Base-by-base conservation (phyloP, 2,888 invertebrate species). In the Venustoraphidia nigricollis region DNA sequence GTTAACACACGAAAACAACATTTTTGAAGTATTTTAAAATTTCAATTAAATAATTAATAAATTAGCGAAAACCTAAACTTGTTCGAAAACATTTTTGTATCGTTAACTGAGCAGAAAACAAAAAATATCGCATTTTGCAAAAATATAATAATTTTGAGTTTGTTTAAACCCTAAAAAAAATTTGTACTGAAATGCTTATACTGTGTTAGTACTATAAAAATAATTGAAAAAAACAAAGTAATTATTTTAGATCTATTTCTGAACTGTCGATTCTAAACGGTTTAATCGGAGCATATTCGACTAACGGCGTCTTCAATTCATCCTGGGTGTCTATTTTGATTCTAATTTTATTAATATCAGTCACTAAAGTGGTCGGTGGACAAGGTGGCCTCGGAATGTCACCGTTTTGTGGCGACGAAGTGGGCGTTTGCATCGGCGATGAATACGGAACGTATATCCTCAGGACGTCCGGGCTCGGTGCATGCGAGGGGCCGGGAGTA, bases 401-500 rank as follows among this genome's bases (percentile, higher is more conserved):
- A 58, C 75, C 76, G 52, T 72, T 76, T 44, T 74, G 73, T 52
- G 71, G 70, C 63, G 55, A 73, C 59, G 64, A 69, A 58, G 60
- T 68, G 56, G 56, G 76, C 59, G 61, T 67, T 46, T 73, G 75
- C 1, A 75, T 61, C 10, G 76, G 77, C 54, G 72, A 71, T n/a
- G 76, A 75, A 64, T 85, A 86, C 2, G 85, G 83, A 47, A 87
- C 86, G 65, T 84, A 86, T 54, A 87, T 86, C 51, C 86, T 73
- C 45, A 87, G 77, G 42, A 85, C 76, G 63, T 86, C 86, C 42
- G 83, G 82, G 57, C 72, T 73, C 17, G 80, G 79, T 43, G 75
- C 77, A 50, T 77, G 77, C 3, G 72, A 72, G 1, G 73, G 75
- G 51, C 74, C 73, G 6, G 81, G 79, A 0, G 79, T 80, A 34